Percentiles rank a stretch among this genome's conserved stretches.
phyloP scores from a whole-genome alignment of 2,113 vertebrate species.

The Tringa solitaria region DNA sequence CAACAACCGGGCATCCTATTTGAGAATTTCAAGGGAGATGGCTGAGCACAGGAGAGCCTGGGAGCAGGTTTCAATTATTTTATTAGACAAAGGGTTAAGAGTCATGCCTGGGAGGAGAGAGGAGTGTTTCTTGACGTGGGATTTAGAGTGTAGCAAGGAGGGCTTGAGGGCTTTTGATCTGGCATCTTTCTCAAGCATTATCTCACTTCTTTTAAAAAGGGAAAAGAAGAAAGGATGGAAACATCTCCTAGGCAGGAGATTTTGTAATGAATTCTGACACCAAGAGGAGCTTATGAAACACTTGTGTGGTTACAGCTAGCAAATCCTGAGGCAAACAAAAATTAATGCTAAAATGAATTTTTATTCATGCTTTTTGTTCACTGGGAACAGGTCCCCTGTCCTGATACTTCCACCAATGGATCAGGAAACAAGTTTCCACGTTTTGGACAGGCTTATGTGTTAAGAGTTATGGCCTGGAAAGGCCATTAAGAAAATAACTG shows the following conservation, averaged over 20 bases:
- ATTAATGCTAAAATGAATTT: background rate
- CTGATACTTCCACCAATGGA: background rate
- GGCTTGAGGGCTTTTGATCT: constrained; percentile 52
- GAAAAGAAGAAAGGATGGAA: background rate
- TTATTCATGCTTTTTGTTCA: background rate
- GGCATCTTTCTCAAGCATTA: constrained; percentile 32
- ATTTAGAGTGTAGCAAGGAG: constrained; percentile 36
- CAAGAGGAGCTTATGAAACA: background rate
- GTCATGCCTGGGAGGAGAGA: constrained; percentile 26
- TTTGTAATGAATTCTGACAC: constrained; percentile 21
- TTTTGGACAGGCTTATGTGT: constrained; percentile 14
- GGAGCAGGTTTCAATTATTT: constrained; percentile 63
- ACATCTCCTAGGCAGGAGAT: background rate
- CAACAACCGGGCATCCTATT: background rate
- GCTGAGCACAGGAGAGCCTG: background rate
- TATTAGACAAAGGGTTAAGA: constrained; percentile 49
- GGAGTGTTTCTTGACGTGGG: constrained; percentile 40
- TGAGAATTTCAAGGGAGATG: constrained; percentile 51
- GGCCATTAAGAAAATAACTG: constrained; percentile 58
- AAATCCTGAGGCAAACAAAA: background rate
- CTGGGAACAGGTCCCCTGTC: background rate
- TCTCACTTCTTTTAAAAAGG: background rate
- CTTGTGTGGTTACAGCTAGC: background rate
- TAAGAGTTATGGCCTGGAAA: constrained; percentile 45
- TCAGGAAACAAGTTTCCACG: background rate